Percentiles rank a stretch among this genome's conserved stretches.
These are phyloP conservation scores for Rhingia rostrata DNA, from an alignment of 2,888 invertebrate genomes.

Conservation along the genomic window DNA sequence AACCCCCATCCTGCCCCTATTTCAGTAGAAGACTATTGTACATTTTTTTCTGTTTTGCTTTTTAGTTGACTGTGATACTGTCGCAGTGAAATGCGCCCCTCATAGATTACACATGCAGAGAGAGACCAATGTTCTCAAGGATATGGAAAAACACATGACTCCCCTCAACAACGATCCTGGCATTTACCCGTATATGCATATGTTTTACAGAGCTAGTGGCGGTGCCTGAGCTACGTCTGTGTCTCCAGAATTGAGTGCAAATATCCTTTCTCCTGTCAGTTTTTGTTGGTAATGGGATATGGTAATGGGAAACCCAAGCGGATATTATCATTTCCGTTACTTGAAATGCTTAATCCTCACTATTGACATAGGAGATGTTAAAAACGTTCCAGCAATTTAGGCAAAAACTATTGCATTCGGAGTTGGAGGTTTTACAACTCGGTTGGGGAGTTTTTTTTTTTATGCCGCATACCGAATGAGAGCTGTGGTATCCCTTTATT, in stretches of 20 bases:
- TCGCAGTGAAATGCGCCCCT: slow-evolving; percentile 42
- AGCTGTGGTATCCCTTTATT: slow-evolving; percentile 40
- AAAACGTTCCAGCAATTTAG: slow-evolving; percentile 72
- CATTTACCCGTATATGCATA: slow-evolving; percentile 48
- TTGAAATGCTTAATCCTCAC: slow-evolving; percentile 74
- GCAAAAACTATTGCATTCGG: slow-evolving; percentile 73
- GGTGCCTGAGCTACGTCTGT: slow-evolving; percentile 30
- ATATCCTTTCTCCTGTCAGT: slow-evolving; percentile 72
- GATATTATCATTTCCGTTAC: slow-evolving; percentile 74
- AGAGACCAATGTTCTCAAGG: slow-evolving; percentile 17
- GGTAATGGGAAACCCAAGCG: slow-evolving; percentile 73
- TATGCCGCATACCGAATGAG: not conserved
- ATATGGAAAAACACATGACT: slow-evolving; percentile 25
- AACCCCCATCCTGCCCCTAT: not conserved
- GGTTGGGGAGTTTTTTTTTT: slow-evolving; percentile 17
- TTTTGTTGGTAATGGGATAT: slow-evolving; percentile 74
- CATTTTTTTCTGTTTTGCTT: slow-evolving; percentile 21
- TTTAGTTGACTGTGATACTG: slow-evolving; percentile 49
- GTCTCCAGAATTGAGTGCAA: slow-evolving; percentile 70
- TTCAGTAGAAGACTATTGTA: slow-evolving; percentile 23
- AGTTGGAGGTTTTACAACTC: slow-evolving; percentile 47
- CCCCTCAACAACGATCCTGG: slow-evolving; percentile 42
- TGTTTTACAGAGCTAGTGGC: slow-evolving; percentile 22
- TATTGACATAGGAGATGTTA: slow-evolving; percentile 71
- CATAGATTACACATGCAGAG: slow-evolving; percentile 26